phyloP scores from a whole-genome alignment of 2,797 vertebrate species.

The Chelidonichthys spinosus region DNA sequence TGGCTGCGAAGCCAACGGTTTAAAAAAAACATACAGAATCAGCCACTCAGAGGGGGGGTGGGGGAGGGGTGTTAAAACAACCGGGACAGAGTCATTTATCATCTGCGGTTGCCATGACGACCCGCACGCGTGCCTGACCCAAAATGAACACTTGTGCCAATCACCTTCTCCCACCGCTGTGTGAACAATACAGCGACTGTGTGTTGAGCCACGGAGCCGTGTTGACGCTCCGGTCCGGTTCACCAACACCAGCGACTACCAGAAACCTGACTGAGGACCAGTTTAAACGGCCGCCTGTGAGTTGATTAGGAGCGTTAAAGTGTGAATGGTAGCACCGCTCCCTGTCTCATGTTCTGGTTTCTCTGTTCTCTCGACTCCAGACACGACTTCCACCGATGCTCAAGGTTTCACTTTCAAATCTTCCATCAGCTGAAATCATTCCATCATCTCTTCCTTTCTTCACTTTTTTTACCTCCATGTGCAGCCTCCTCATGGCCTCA shows the following conservation, averaged over 20 bases:
- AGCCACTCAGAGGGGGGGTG: neutral
- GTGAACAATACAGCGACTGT: constrained; percentile 29
- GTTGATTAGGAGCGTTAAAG: constrained; percentile 26
- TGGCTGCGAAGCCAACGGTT: constrained; percentile 48
- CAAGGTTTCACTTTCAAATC: constrained; percentile 77
- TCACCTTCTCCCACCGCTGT: constrained; percentile 49
- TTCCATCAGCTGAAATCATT: constrained; percentile 35
- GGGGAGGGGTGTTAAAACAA: constrained; percentile 68
- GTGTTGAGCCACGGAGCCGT: constrained; percentile 5
- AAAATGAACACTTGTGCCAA: constrained; percentile 40
- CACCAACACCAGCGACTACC: constrained; percentile 15
- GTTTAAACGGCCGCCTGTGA: constrained; percentile 9
- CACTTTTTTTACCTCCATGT: too few species aligned
- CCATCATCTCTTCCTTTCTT: neutral
- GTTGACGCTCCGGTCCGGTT: neutral
- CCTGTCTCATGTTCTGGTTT: neutral
- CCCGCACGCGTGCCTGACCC: constrained; percentile 37
- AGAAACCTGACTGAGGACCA: constrained; percentile 35
- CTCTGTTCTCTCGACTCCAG: constrained; percentile 65
- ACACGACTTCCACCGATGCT: constrained; percentile 58
- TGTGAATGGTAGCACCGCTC: constrained; percentile 4
- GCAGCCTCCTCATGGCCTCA: neutral
- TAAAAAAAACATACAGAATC: too few species aligned
- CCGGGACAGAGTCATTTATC: constrained; percentile 68
- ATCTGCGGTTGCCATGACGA: constrained; percentile 57